Conservation (phyloP, 2,797 vertebrate species). For the Philypnodon macrostomus region DNA sequence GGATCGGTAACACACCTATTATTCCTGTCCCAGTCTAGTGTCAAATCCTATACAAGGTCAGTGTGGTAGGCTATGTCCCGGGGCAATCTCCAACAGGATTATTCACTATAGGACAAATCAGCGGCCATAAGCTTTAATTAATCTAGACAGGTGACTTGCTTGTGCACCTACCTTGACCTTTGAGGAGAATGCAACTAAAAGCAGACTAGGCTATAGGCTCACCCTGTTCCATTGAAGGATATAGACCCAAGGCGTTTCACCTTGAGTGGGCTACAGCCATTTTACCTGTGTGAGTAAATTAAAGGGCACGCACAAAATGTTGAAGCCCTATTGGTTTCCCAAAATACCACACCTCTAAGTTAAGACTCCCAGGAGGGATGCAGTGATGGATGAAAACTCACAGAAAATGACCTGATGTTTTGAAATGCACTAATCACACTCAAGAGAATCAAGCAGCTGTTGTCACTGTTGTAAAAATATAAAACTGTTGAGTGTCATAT, state of each 20-base stretch:
- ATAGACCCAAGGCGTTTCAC: conserved; percentile 11
- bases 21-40: conserved; percentile 45
- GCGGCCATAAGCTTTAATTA: conserved; percentile 64
- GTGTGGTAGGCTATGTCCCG: conserved; percentile 47
- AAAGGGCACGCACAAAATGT: conserved; percentile 30
- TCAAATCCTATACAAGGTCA: conserved; percentile 75
- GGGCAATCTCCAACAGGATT: conserved; percentile 56
- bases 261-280: conserved; percentile 12
- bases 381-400: conserved; percentile 49
- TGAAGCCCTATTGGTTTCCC: conserved; percentile 24
- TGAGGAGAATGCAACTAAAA: conserved; percentile 46
- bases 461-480: conserved; percentile 1
- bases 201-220: too few species aligned
- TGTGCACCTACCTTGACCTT: conserved; percentile 51
- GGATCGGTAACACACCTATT: conserved; percentile 48
- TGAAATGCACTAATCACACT: conserved; percentile 28
- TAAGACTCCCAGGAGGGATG: conserved; percentile 30
- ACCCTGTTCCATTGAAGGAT: conserved; percentile 2
- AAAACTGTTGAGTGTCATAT: not conserved
- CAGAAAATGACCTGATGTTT: conserved; percentile 20
- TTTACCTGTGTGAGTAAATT: conserved; percentile 25
- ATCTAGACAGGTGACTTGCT: conserved; percentile 59
- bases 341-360: conserved; percentile 33
- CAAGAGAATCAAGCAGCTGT: conserved; percentile 19
- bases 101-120: conserved; percentile 50